These are phyloP conservation scores for Dendrocincla tyrannina DNA, from an alignment of 2,797 vertebrate species.

Conservation along the genomic window DNA sequence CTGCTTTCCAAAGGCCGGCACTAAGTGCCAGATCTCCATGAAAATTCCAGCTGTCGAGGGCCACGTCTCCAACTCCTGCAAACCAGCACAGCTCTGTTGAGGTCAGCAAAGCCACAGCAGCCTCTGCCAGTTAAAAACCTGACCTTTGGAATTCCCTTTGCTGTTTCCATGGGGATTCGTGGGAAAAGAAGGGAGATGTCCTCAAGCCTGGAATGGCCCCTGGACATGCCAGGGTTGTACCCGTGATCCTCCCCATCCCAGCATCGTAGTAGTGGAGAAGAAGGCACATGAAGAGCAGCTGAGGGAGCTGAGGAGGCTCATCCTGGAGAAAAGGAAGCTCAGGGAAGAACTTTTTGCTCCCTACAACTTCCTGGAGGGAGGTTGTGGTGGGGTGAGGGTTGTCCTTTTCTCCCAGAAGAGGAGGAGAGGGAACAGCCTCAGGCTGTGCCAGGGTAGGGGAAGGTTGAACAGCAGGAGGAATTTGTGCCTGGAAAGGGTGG, in stretches of 20 bases:
- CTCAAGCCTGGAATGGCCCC: background rate
- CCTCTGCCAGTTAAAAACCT: background rate
- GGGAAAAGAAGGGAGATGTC: background rate
- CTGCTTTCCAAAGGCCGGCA: background rate
- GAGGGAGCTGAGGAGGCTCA: background rate
- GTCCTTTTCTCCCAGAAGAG: background rate
- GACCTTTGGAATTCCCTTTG: background rate
- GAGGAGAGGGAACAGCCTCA: background rate
- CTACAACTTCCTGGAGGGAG: no score
- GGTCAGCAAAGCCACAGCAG: background rate
- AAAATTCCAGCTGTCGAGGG: background rate
- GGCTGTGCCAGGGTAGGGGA: background rate
- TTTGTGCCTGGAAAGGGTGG: background rate
- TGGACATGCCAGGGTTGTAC: rapidly evolving
- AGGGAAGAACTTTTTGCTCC: no score
- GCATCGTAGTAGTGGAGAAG: background rate
- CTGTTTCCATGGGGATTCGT: background rate
- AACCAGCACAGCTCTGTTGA: background rate
- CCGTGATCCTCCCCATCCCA: background rate
- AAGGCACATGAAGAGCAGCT: background rate
- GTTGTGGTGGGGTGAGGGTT: no score
- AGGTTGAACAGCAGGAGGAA: background rate
- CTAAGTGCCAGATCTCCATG: background rate
- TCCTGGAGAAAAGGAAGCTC: no score
- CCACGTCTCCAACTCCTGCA: background rate